Conservation (phyloP, 1,140 invertebrate genomes). For the Rhopalosiphum padi region DNA sequence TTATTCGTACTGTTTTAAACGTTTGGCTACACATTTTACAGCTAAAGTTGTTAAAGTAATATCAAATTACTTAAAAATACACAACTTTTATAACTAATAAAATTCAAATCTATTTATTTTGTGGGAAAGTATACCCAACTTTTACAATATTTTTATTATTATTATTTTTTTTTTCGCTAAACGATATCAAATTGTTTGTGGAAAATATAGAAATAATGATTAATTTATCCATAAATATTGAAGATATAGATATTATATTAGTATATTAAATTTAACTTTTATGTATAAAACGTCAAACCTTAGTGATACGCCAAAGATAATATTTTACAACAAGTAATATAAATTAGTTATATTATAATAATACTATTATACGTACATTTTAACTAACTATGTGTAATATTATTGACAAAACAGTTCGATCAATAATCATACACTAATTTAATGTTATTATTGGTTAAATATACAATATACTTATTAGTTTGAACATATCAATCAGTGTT, state of each 20-base stretch:
- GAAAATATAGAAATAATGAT: neutral
- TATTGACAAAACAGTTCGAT: neutral
- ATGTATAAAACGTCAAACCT: neutral
- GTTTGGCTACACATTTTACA: neutral
- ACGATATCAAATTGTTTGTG: neutral
- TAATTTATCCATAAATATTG: neutral
- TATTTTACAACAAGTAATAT: neutral
- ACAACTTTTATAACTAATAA: neutral
- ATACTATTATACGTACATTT: neutral
- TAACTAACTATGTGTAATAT: neutral
- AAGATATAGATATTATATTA: neutral
- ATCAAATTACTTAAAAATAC: conserved; percentile 3
- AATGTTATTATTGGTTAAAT: neutral
- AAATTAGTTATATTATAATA: neutral
- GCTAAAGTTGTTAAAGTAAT: conserved; percentile 1
- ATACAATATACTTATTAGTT: no score
- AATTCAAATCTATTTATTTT: neutral
- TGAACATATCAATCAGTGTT: no score
- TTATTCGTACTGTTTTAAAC: neutral
- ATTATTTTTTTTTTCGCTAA: neutral
- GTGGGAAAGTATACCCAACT: neutral
- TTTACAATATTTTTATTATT: neutral
- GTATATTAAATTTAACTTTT: neutral
- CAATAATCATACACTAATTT: neutral
- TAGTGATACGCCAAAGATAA: neutral